Conservation (phyloP, 2,113 vertebrate genomes). For the Labeo catla region DNA sequence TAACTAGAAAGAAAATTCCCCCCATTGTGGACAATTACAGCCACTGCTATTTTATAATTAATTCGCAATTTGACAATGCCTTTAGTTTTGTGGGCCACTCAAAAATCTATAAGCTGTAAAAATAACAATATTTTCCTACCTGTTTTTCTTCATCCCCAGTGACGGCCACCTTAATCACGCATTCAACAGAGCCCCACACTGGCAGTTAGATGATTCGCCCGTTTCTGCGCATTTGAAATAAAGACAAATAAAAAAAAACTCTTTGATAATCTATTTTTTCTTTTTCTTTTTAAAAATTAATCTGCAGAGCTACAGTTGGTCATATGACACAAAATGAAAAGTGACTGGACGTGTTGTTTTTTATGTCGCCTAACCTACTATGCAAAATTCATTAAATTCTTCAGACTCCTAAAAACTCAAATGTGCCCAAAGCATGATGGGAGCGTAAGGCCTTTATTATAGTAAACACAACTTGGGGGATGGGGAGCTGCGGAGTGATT, state of each 20-base stretch:
- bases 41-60: conserved; percentile 53
- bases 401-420: neutral
- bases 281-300: neutral
- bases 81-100: neutral
- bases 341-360: neutral
- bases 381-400: neutral
- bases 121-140: neutral
- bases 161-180: conserved; percentile 1
- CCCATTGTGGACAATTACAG: conserved; percentile 89
- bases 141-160: neutral
- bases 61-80: neutral
- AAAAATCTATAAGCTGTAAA: neutral
- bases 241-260: neutral
- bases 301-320: neutral
- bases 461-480: neutral
- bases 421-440: neutral
- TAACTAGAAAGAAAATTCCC: conserved; percentile 89
- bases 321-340: neutral
- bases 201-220: neutral
- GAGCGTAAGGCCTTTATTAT: neutral
- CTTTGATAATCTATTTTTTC: neutral
- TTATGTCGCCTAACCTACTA: neutral
- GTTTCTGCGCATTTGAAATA: neutral
- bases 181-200: conserved; percentile 3
- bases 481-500: neutral